These are phyloP conservation scores for Carapus acus DNA, from an alignment of 2,797 vertebrate genomes.

Conservation along the genomic window DNA sequence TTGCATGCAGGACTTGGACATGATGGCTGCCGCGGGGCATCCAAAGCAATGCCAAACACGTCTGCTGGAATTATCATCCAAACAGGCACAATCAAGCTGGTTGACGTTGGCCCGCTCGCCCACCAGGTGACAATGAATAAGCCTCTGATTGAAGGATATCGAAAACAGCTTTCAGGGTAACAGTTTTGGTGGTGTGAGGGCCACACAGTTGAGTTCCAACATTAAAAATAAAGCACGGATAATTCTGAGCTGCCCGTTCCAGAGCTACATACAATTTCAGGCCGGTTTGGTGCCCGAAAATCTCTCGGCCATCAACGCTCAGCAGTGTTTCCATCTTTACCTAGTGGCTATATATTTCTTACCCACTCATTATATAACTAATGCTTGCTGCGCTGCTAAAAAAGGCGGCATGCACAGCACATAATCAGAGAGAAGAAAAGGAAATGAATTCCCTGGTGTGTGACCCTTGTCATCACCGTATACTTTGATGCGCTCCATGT, in stretches of 20 bases:
- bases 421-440: conserved; percentile 36
- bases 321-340: conserved; percentile 46
- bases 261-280: conserved; percentile 22
- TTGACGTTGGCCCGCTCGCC: conserved; percentile 29
- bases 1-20: conserved; percentile 26
- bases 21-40: conserved; percentile 8
- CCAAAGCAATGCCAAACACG: conserved; percentile 31
- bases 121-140: conserved; percentile 37
- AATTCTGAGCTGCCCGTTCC: conserved; percentile 18
- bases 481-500: conserved; percentile 48
- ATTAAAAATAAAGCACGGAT: conserved; percentile 38
- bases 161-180: conserved; percentile 12
- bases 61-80: conserved; percentile 27
- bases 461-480: conserved; percentile 46
- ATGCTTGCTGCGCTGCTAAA: conserved; percentile 39
- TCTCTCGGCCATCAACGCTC: conserved; percentile 40
- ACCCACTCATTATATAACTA: conserved; percentile 46
- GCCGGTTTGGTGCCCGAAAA: conserved; percentile 34
- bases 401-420: conserved; percentile 23
- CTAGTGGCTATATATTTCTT: conserved; percentile 50
- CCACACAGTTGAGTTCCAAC: conserved; percentile 23
- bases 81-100: neutral
- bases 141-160: conserved; percentile 7
- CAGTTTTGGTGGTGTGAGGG: conserved; percentile 12
- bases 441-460: conserved; percentile 26